Evolutionary conservation across 1,140 invertebrate species (phyloP).

Genomic region (Acromyrmex echinatior): DNA sequence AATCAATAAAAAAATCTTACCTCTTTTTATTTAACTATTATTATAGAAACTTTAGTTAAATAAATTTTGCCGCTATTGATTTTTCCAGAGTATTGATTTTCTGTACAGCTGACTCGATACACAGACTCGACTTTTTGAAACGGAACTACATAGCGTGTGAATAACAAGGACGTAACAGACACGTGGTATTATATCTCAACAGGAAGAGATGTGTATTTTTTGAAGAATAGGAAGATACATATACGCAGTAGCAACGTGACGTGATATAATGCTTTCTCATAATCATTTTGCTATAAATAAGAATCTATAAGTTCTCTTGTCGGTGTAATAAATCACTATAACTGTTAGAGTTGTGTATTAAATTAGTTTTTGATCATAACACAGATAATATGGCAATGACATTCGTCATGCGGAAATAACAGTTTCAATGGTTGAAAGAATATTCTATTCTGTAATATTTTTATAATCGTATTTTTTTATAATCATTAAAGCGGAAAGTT

Average conservation of each 20-base stretch:
- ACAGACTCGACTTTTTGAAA: neutral
- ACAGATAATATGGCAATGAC: neutral
- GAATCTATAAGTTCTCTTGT: neutral
- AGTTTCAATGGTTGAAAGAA: neutral
- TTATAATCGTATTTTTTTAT: neutral
- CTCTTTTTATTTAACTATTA: no score
- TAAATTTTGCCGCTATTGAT: neutral
- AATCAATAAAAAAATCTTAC: no score
- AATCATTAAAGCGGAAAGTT: neutral
- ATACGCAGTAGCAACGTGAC: neutral
- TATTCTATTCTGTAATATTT: neutral
- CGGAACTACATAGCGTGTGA: conserved; percentile 1
- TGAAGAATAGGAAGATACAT: neutral
- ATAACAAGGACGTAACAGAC: neutral
- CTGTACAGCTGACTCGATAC: conserved; percentile 5
- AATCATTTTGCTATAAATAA: neutral
- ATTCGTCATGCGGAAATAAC: neutral
- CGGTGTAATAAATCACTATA: neutral
- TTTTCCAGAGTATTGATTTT: neutral
- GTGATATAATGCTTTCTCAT: neutral
- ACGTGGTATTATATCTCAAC: neutral
- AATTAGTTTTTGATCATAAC: neutral
- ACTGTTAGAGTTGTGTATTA: neutral
- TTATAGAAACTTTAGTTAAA: no score
- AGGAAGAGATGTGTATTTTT: conserved; percentile 16